Evolutionary conservation across 2,888 invertebrate genomes (phyloP).

Genomic region (Campoletis raptor): DNA sequence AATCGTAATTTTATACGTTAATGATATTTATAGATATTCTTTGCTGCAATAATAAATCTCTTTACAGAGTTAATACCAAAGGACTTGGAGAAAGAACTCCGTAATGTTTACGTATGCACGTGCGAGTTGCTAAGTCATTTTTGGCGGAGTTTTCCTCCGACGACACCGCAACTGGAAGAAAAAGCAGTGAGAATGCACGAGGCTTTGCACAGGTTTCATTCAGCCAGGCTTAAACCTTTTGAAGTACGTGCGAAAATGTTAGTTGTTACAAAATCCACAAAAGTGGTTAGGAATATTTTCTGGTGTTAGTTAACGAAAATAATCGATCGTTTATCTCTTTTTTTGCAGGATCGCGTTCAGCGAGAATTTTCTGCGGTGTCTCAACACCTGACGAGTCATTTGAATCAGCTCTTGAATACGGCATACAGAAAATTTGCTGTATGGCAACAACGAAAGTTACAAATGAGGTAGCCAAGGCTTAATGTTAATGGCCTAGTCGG

Average conservation of each 20-base stretch:
- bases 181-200: constrained; percentile 95
- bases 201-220: constrained; percentile 94
- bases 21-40: neutral
- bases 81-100: constrained; percentile 93
- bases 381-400: constrained; percentile 92
- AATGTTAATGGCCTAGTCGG: constrained; percentile 70
- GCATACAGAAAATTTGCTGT: constrained; percentile 94
- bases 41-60: neutral
- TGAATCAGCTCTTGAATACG: constrained; percentile 94
- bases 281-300: neutral
- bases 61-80: constrained; percentile 92
- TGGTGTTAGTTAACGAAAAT: neutral
- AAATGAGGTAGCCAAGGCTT: constrained; percentile 82
- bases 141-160: constrained; percentile 97
- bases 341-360: constrained; percentile 90
- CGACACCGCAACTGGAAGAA: constrained; percentile 90
- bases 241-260: constrained; percentile 87
- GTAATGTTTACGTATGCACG: constrained; percentile 93
- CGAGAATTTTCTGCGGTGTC: constrained; percentile 93
- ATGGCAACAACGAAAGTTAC: constrained; percentile 92
- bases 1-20: neutral
- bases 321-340: constrained; percentile 39
- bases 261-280: neutral
- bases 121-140: constrained; percentile 97
- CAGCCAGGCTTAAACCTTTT: constrained; percentile 93